Evolutionary conservation across 2,113 vertebrate genomes (phyloP), one percentile per base, ranked within the genome.

Genomic region (Percopsis transmontana): DNA sequence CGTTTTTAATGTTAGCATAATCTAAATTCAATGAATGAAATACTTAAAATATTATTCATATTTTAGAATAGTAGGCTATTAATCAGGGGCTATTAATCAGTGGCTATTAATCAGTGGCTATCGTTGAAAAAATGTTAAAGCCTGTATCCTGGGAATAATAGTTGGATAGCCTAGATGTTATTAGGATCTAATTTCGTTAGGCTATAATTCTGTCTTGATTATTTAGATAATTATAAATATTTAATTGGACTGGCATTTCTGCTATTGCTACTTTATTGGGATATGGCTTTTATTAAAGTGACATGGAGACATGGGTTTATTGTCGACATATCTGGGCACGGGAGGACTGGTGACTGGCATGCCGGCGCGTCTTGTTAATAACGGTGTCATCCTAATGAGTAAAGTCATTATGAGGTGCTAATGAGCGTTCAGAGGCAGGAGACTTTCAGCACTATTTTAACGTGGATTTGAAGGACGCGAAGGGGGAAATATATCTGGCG

Each of bases 331-430:
- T 92, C 80, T 72, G 85, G 86, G 80, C 77, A 91, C 79, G 90
- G 90, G 84, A 84, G 90, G 89, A 91, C 82, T 81, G 84, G 85
- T 80, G 93, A 91, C 83, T 83, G 92, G 87, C 91, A 92, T 90
- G 92, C 79, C 86, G 89, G 86, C 86, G 77, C 91, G 89, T 93
- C 93, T 81, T 90, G 92, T 91, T 92, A 95, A 94, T 89, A 88
- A 87, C 87, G 84, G 84, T 90, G 94, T 94, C 94, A 93, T 84
- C 90, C 90, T 96, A 92, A 96, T 96, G 94, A 96, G 93, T 94
- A 88, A 88, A 93, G 92, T 94, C 89, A 96, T 96, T 96, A 96
- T 92, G 93, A 94, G 91, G 93, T 88, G 94, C 90, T 94, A 95
- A 96, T 95, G 92, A 96, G 93, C 88, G 92, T 91, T 93, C 91